Conservation (phyloP, 2,797 vertebrate genomes). For the Adelosebastes latens region DNA sequence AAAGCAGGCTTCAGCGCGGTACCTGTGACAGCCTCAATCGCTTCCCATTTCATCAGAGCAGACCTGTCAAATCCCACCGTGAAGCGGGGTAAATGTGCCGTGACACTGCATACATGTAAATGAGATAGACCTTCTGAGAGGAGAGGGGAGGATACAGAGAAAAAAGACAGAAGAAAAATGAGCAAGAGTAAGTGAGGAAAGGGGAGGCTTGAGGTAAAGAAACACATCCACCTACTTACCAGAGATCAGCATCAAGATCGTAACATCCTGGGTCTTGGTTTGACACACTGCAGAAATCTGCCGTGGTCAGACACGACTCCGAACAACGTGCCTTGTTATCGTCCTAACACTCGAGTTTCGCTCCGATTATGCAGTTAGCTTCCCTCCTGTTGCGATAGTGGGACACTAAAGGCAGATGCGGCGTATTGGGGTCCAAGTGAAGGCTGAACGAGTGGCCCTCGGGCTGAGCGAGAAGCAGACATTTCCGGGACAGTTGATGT, state of each 20-base stretch:
- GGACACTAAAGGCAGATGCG: slow-evolving; percentile 49
- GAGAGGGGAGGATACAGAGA: background rate
- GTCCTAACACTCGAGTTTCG: slow-evolving; percentile 36
- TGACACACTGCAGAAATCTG: slow-evolving; percentile 46
- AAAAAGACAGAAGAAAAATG: slow-evolving; percentile 11
- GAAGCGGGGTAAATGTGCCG: slow-evolving; percentile 46
- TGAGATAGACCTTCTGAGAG: slow-evolving; percentile 38
- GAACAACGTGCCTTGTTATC: slow-evolving; percentile 29
- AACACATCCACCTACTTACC: slow-evolving; percentile 49
- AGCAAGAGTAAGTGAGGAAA: background rate
- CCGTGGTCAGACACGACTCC: slow-evolving; percentile 5
- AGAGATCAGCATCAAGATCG: slow-evolving; percentile 60
- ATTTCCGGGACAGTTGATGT: slow-evolving; percentile 75
- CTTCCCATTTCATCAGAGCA: slow-evolving; percentile 70
- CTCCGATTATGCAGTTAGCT: slow-evolving; percentile 17
- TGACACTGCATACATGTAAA: slow-evolving; percentile 61
- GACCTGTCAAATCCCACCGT: slow-evolving; percentile 65
- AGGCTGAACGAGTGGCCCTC: slow-evolving; percentile 48
- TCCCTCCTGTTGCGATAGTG: slow-evolving; percentile 24
- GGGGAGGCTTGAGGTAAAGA: background rate
- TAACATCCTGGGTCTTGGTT: slow-evolving; percentile 57
- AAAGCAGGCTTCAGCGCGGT: slow-evolving; percentile 49
- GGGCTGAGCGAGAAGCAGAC: slow-evolving; percentile 49
- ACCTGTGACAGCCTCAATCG: slow-evolving; percentile 72
- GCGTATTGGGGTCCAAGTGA: slow-evolving; percentile 44